Evolutionary conservation across 2,888 invertebrate genomes (phyloP).

Genomic region (Hoplodrina ambigua): DNA sequence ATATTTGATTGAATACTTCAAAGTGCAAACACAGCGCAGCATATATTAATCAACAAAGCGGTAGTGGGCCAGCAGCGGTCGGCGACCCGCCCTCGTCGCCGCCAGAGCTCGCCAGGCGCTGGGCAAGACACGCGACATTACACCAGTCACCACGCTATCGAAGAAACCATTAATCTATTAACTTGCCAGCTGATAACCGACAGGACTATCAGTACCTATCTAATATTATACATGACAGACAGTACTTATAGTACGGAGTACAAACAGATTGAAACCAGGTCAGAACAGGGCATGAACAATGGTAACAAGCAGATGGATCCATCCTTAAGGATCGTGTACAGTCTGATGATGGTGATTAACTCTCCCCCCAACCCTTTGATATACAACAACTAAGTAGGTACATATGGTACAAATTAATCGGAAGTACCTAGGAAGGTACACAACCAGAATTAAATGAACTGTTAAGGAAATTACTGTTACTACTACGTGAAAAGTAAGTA

Average conservation of each 20-base stretch:
- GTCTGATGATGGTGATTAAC: neutral
- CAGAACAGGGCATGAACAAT: neutral
- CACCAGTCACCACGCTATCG: neutral
- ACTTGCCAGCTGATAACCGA: constrained; percentile 36
- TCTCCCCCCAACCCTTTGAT: neutral
- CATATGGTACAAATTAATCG: neutral
- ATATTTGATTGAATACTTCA: neutral
- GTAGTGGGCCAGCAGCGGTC: constrained; percentile 39
- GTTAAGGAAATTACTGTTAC: constrained; percentile 28
- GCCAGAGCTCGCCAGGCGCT: constrained; percentile 11
- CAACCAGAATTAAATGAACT: neutral
- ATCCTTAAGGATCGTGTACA: neutral
- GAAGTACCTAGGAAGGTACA: too few species aligned
- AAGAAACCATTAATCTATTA: constrained; percentile 39
- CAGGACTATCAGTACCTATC: constrained; percentile 11
- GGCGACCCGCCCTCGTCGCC: constrained; percentile 20
- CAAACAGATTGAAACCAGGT: constrained; percentile 3
- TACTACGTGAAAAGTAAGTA: too few species aligned
- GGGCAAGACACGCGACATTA: constrained; percentile 34
- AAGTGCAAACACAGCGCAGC: constrained; percentile 19
- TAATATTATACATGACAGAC: constrained; percentile 7
- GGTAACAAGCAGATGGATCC: neutral
- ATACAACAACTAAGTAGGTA: neutral
- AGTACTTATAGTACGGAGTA: neutral
- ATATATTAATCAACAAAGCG: constrained; percentile 37